Evolutionary conservation across 2,113 vertebrate genomes (phyloP).

Genomic region (Lepus europaeus): DNA sequence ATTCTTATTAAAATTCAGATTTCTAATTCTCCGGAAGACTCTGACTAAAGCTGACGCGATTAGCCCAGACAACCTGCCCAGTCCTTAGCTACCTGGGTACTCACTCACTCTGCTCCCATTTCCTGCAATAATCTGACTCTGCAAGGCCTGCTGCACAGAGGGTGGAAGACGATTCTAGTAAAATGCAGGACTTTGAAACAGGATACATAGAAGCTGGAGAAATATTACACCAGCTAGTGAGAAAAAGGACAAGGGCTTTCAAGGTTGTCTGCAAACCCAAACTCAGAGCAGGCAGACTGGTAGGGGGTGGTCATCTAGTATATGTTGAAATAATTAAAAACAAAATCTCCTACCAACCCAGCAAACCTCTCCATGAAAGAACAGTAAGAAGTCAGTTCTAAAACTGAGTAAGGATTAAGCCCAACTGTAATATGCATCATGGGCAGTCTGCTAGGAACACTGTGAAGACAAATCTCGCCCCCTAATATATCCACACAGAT

Average conservation of each 20-base stretch:
- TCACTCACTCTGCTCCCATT: background rate
- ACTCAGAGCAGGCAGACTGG: background rate
- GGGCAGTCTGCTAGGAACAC: background rate
- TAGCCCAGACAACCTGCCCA: background rate
- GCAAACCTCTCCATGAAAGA: background rate
- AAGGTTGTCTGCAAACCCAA: background rate
- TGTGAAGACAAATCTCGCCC: background rate
- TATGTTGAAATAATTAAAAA: background rate
- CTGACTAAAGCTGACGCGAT: background rate
- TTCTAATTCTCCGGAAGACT: slow-evolving; percentile 10
- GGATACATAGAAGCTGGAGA: background rate
- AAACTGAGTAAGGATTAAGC: background rate
- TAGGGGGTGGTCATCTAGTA: background rate
- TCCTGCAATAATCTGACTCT: background rate
- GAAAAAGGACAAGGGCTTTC: background rate
- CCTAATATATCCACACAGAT: background rate
- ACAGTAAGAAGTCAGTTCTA: background rate
- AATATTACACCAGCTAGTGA: background rate
- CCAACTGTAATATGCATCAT: background rate
- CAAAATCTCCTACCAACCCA: background rate
- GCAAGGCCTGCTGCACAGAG: background rate
- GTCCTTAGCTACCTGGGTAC: background rate
- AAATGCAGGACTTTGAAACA: background rate
- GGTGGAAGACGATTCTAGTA: background rate
- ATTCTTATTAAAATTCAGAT: slow-evolving; percentile 3